Evolutionary conservation across 2,797 vertebrate species (phyloP).

Genomic region (Euphonia xanthogaster): DNA sequence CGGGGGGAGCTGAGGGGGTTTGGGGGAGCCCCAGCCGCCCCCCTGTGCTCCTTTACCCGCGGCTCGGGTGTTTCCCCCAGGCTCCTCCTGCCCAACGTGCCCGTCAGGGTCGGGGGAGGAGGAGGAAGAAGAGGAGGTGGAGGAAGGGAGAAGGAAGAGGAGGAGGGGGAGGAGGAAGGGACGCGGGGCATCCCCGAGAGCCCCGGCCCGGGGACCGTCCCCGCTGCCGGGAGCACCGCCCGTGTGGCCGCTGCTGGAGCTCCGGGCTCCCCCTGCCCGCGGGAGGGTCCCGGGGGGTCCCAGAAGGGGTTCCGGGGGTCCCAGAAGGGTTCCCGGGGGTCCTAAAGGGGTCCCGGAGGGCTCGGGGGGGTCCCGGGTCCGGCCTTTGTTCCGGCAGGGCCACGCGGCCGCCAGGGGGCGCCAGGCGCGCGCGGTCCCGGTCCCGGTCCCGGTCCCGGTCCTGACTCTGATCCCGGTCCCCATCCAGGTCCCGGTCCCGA

Average conservation of each 20-base stretch:
- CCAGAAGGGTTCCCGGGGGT: background rate
- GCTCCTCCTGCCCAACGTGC: background rate
- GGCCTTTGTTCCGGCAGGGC: background rate
- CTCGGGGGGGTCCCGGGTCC: background rate
- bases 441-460: accelerated
- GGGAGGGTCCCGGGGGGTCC: background rate
- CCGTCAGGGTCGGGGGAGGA: background rate
- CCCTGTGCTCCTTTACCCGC: background rate
- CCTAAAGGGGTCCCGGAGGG: background rate
- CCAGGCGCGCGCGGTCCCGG: background rate
- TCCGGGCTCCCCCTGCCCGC: background rate
- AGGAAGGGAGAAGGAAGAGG: background rate
- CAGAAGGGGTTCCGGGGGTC: accelerated
- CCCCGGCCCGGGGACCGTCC: background rate
- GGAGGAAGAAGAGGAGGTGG: background rate
- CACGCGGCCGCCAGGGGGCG: background rate
- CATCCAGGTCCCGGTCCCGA: accelerated
- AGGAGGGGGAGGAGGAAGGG: background rate
- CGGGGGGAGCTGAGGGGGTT: background rate
- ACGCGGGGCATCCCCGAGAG: background rate
- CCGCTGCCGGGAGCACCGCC: background rate
- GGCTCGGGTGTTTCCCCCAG: background rate
- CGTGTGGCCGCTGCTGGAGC: too few species aligned
- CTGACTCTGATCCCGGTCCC: too few species aligned
- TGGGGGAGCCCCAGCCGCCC: background rate